Conservation (phyloP, 2,113 vertebrate species). For the Trichomycterus rosablanca region DNA sequence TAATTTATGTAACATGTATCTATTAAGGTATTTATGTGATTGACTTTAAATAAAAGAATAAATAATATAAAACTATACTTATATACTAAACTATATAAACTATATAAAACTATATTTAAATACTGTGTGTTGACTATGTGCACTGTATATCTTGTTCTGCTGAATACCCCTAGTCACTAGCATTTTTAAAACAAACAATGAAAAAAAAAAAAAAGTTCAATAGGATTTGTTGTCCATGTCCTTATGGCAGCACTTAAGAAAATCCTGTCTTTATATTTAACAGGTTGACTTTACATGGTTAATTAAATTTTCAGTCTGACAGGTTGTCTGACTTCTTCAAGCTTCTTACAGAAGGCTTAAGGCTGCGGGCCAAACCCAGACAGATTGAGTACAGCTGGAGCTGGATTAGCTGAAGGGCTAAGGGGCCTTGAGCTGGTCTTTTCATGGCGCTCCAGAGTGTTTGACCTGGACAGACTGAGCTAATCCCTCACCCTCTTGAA, state of each 20-base stretch:
- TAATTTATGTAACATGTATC: too few species aligned
- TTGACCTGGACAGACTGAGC: conserved; percentile 62
- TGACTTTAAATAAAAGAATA: too few species aligned
- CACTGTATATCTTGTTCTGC: too few species aligned
- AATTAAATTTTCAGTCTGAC: conserved; percentile 72
- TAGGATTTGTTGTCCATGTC: conserved; percentile 35
- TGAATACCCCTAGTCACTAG: too few species aligned
- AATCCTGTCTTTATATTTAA: conserved; percentile 67
- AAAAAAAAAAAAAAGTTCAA: conserved; percentile 24
- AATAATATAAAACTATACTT: too few species aligned
- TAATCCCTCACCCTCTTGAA: conserved; percentile 61
- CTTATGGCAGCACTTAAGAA: conserved; percentile 42
- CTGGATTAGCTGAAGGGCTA: conserved; percentile 52
- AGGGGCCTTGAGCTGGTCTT: conserved; percentile 54
- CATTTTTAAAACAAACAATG: too few species aligned
- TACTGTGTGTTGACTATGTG: too few species aligned
- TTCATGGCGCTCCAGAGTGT: conserved; percentile 65
- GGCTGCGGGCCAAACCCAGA: conserved; percentile 57
- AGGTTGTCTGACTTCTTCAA: conserved; percentile 71
- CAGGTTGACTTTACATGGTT: conserved; percentile 72
- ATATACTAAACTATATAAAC: too few species aligned
- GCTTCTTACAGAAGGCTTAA: conserved; percentile 66
- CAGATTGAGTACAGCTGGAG: conserved; percentile 43
- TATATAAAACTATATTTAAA: too few species aligned
- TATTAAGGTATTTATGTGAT: too few species aligned